phyloP scores from a whole-genome alignment of 2,888 invertebrate species.

The Mesorhabditis belari region DNA sequence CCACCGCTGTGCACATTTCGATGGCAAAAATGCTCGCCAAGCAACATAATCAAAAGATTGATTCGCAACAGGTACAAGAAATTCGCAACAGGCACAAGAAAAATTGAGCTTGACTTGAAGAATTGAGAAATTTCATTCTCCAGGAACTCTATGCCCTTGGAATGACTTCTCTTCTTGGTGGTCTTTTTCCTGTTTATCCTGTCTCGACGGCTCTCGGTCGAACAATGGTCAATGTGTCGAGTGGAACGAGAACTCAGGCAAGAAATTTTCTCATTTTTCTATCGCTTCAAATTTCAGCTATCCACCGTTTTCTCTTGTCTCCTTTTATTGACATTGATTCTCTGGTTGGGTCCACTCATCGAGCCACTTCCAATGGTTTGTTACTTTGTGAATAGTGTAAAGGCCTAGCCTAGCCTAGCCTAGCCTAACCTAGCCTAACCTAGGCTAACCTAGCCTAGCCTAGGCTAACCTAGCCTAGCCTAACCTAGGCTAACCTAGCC shows the following conservation, averaged over 20 bases:
- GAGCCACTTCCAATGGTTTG: conserved; percentile 70
- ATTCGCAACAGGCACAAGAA: background rate
- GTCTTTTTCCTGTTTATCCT: conserved; percentile 57
- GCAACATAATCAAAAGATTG: conserved; percentile 56
- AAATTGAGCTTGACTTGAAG: background rate
- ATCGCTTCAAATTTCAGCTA: conserved; percentile 55
- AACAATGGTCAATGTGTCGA: conserved; percentile 70
- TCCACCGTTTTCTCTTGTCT: conserved; percentile 72
- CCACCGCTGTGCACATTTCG: conserved; percentile 57
- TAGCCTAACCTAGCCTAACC: too few species aligned
- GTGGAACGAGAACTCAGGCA: conserved; percentile 75
- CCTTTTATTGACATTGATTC: conserved; percentile 70
- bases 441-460: too few species aligned
- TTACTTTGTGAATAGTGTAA: too few species aligned
- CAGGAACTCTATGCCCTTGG: conserved; percentile 38
- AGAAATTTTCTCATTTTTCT: too few species aligned
- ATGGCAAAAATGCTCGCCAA: conserved; percentile 57
- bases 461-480: too few species aligned
- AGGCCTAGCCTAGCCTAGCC: too few species aligned
- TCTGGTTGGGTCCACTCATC: conserved; percentile 82
- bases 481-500: too few species aligned
- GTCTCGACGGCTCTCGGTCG: conserved; percentile 57
- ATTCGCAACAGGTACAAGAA: conserved; percentile 58
- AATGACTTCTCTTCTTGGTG: conserved; percentile 65
- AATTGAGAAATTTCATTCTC: background rate